Base-by-base conservation (phyloP, 1,140 invertebrate genomes). In the Asbolus verrucosus region DNA sequence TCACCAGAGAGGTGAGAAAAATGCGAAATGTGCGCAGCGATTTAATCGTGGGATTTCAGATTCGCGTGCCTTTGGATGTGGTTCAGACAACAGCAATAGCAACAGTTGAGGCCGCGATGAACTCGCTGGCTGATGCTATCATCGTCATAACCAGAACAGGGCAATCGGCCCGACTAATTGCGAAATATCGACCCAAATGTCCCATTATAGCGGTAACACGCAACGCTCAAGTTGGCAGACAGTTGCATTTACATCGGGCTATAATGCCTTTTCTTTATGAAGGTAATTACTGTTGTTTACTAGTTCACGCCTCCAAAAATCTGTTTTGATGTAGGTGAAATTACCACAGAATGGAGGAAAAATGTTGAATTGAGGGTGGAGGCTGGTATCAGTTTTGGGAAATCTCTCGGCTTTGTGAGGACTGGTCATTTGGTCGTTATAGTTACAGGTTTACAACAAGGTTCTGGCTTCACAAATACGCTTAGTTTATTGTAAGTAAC, bases 341-440 rank as follows among this genome's bases (percentile, higher is more conserved):
- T 1, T 13, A 16, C 31, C 2, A 41, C 2, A 3, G 61, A 63
- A 14, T 63, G 61, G 61, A 31, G 63, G 11, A 84, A 86, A 39
- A 91, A 94, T 81, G 87, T 93, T n/a, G 89, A 94, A 72, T 81
- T 82, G 14, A 82, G 92, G 15, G 85, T 94, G 14, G 84, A 89
- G 76, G 83, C 83, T 69, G 91, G 87, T 3, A 84, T 94, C 24
- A 80, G 86, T n/a, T 84, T 87, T 73, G 91, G 89, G 15, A 87
- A 88, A 74, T 76, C 81, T 8, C 78, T 84, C 31, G 84, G 84
- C 4, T 88, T 91, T 76, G 83, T 93, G 18, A 83, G 84, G 60
- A 77, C 82, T 13, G 89, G 89, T 1, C 90, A 92, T 76, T 81
- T 85, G 3, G 78, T 94, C 1, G 84, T 94, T 13, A 82, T 92